Percentiles rank a stretch among this genome's conserved stretches.
Evolutionary conservation across 2,113 vertebrate species (phyloP).

Genomic region (Eidolon helvum): DNA sequence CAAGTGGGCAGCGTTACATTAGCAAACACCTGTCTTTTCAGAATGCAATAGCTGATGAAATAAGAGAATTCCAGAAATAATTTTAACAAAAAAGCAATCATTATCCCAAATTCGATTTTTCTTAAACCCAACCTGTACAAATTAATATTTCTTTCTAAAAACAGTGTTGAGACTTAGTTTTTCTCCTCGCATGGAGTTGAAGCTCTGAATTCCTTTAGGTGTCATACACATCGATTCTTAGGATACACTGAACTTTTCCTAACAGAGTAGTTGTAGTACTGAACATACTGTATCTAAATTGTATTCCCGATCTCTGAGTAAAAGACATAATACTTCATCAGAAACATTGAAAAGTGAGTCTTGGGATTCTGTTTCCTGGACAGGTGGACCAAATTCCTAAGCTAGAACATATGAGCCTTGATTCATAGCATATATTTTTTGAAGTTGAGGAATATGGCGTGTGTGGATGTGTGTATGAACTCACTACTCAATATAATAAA

Average conservation of each 20-base stretch:
- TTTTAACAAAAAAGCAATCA: not conserved
- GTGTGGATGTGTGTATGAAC: not conserved
- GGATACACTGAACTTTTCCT: not conserved
- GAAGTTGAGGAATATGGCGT: not conserved
- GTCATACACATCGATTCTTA: not conserved
- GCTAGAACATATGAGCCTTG: not conserved
- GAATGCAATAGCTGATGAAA: constrained; percentile 19
- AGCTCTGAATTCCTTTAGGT: not conserved
- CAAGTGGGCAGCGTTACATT: not conserved
- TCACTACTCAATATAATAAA: not conserved
- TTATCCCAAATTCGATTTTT: constrained; percentile 21
- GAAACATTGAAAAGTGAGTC: not conserved
- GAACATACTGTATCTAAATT: not conserved
- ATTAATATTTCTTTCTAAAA: constrained; percentile 29
- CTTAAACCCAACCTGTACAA: constrained; percentile 61
- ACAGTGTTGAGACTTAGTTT: not conserved
- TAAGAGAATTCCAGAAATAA: constrained; percentile 27
- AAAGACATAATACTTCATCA: not conserved
- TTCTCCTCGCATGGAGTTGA: not conserved
- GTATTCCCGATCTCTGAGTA: not conserved
- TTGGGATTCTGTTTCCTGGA: not conserved
- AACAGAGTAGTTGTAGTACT: not conserved
- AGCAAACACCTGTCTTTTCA: constrained; percentile 47
- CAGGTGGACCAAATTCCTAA: not conserved
- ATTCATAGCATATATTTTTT: not conserved